These are phyloP conservation scores for Hypselothyrea guttata DNA, from an alignment of 2,888 invertebrate species.

Conservation along the genomic window DNA sequence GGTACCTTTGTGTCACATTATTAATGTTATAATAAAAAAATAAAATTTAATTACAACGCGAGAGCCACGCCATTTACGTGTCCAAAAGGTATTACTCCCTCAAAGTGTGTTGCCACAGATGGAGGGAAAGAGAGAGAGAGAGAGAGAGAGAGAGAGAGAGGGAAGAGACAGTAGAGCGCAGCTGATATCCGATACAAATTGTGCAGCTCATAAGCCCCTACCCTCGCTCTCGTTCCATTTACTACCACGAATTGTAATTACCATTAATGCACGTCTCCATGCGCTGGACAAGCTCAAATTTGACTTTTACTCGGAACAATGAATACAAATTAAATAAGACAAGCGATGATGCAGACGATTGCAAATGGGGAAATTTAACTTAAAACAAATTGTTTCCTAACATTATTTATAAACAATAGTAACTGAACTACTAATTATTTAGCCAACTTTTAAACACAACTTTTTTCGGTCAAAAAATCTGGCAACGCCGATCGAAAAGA, in stretches of 20 bases:
- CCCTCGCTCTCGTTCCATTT: constrained; percentile 10
- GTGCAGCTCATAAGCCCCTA: constrained; percentile 33
- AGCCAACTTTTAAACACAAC: too few species aligned
- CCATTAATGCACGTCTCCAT: constrained; percentile 48
- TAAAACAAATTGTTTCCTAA: too few species aligned
- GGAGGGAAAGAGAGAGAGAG: too few species aligned
- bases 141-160: too few species aligned
- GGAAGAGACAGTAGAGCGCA: not conserved
- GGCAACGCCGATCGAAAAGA: too few species aligned
- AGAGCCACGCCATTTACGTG: constrained; percentile 47
- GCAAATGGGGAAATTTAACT: too few species aligned
- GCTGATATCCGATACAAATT: constrained; percentile 38
- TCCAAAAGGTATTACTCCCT: constrained; percentile 43
- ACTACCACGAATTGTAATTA: constrained; percentile 43
- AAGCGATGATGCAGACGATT: constrained; percentile 18
- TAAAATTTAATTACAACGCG: constrained; percentile 56
- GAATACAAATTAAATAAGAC: constrained; percentile 52
- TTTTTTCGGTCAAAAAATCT: too few species aligned
- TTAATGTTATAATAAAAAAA: constrained; percentile 34
- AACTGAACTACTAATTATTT: too few species aligned
- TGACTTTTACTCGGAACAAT: constrained; percentile 46
- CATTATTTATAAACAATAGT: too few species aligned
- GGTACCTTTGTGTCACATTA: constrained; percentile 26
- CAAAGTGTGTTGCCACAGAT: too few species aligned
- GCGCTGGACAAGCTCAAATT: constrained; percentile 40